Base-by-base conservation (phyloP, 2,113 vertebrate genomes). In the Xiphophorus hellerii region DNA sequence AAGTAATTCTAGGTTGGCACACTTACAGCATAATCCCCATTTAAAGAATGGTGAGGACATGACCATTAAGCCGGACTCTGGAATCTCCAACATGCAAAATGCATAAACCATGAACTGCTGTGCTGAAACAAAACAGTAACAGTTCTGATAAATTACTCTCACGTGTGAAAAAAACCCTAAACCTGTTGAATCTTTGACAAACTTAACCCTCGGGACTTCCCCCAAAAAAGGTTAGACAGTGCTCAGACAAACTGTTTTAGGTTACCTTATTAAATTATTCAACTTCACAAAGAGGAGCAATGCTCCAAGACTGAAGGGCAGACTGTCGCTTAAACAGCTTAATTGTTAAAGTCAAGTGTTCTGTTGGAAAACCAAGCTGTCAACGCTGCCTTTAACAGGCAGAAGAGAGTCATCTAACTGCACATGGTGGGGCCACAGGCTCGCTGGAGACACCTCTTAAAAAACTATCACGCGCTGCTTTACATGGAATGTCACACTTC, bases 371-470 rank as follows among this genome's bases (percentile, higher is more conserved):
- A 86, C 78, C 60, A 81, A 85, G 87, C 85, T 76, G 85, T 87
- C 82, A 81, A 66, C 76, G 58, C 72, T 17, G 28, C 27, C 20
- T 68, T 87, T 75, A 83, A 71, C 74, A 80, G 69, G 69, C 68
- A 74, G 44, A 54, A 82, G 60, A 72, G 73, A 87, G 70, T 78
- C 76, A 67, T 87, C 64, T 58, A 71, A 78, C 80, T 84, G 78
- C 81, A 84, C 74, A 87, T 76, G 80, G 61, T 22, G 13, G 48
- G 35, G 75, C 82, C 80, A 73, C 80, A 31, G 81, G 80, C 81
- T 29, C 66, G 71, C 54, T 87, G 72, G 78, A 92, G 80, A 87
- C 87, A 88, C 87, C 87, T 92, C 84, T 86, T 91, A 89, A 91
- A 90, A 88, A 76, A 71, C 75, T 31, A 77, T 87, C 78, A 85